Base-by-base conservation (phyloP, 2,888 invertebrate genomes). In the Cosmia trapezina region DNA sequence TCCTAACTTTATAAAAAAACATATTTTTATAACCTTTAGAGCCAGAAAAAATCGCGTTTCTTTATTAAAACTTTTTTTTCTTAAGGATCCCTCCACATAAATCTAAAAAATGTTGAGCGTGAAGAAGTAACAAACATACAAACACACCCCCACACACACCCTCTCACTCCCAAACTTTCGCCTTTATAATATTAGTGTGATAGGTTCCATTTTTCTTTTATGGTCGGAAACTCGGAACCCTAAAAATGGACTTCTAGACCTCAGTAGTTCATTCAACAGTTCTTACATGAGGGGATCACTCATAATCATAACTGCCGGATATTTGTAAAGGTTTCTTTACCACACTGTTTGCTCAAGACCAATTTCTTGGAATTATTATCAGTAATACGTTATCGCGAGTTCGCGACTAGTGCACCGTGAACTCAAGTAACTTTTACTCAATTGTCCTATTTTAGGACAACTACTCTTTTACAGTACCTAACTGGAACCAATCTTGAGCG, bases 311-410 rank as follows among this genome's bases (percentile, higher is more conserved):
- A 56, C 53, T 65, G 70, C 72, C 60, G 57, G 68, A 79, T 84
- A 81, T 88, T 83, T 83, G 76, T 82, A 73, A 84, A 84, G 80
- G 86, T 81, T 83, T 71, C 78, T 78, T 88, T 90, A 89, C 88
- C 87, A 83, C 82, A 88, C 76, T 90, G 88, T 90, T 89, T 87
- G 87, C 86, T 88, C 81, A 83, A 86, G 82, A 82, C 76, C 68
- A 83, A 86, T 85, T 91, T 89, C 91, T 90, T 87, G 88, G 91
- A 92, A 93, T 89, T 78, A 79, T 92, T 94, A 94, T 94, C 94
- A 88, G 84, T 87, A 76, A 77, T 69, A 72, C 79, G 85, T 92
- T 94, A 94, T 94, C 94, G 80, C 73, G 75, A 73, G 86, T 84
- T 22, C 93, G 79, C 76, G 76, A 76, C 86, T 83, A 84, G 78